Base-by-base conservation (phyloP, 2,113 vertebrate genomes). In the Heterotis niloticus region DNA sequence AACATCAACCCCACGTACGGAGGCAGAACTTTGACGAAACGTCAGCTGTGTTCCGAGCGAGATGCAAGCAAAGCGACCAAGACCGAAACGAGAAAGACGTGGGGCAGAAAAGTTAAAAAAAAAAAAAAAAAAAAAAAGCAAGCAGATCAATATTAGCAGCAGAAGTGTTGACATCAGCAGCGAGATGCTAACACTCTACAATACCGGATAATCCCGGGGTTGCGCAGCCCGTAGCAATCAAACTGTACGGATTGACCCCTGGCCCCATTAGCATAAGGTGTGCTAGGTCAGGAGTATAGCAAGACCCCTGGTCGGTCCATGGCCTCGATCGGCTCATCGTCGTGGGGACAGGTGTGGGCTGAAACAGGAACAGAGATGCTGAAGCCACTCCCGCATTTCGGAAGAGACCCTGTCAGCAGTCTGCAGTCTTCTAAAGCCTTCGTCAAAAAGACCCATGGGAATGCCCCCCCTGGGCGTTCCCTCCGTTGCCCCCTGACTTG, bases 111-210 rank as follows among this genome's bases (percentile, higher is more conserved):
- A 52, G 34, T 12, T 28, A 7, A 52, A 29, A 69, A 68, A 59
- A 69, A 18, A 14, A 18, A 28, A 3, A 26, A 54, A 26, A 52
- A 29, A 69, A 68, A 59, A 69, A 18, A 14, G 14, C 17, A 3
- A 26, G 52, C 18, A n/a, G 4, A n/a, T 69, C 76, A 59, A 59
- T 78, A 86, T 86, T 78, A 28, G 56, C 82, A 90, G 91, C 89
- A 92, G 87, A 91, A 89, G 92, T 92, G 88, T 52, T 64, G 69
- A 74, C 70, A 74, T 65, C 69, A 79, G 23, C 70, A 65, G 34
- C 26, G 26, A 26, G 23, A 17, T 18, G 29, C 44, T 74, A 54
- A 16, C 51, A 4, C 16, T 1, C 5, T n/a, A 79, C 60, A 74
- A 56, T 79, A 56, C 70, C 70, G 9, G 62, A 34, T 28, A 56